Evolutionary conservation across 1,140 invertebrate species (phyloP), one percentile per base, ranked within the genome.

Genomic region (Eueides isabella): DNA sequence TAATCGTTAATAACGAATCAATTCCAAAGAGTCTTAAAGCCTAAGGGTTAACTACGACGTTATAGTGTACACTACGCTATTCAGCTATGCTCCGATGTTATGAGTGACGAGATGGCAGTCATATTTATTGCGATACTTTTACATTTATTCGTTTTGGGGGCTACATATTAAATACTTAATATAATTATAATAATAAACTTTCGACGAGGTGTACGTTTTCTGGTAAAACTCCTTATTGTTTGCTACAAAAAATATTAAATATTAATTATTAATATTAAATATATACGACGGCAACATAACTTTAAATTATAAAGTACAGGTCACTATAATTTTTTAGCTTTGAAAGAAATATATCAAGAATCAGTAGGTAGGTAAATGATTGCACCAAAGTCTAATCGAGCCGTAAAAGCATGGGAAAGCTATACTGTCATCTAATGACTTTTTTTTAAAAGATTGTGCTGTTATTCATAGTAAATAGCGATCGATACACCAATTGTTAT

Each of bases 171-270:
- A 74, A 44, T 69, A 55, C 67, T 70, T 75, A 75, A 61, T 67
- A 71, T 67, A 67, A 75, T 30, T 31, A 38, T 64, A 69, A 71
- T 63, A 64, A 35, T 41, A 29, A 67, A 65, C 63, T 70, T 61
- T 65, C 63, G 67, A 67, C 68, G 67, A 75, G 63, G 33, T 69
- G 67, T 75, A 62, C 62, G 63, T 75, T 55, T 55, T 55, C 67
- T 55, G 67, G 63, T 62, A 71, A 23, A 66, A 61, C 67, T 75
- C 73, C 73, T 75, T 75, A 75, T 71, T 75, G 73, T 61, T 75
- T 75, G 73, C 73, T 75, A 75, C 67, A 75, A 75, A 75, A 75
- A 75, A 75, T 75, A 75, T 75, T 61, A 71, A 71, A 38, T 67
- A 75, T 66, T 48, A 75, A 71, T 75, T 38, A 38, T 38, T 71